Evolutionary conservation across 2,113 vertebrate species (phyloP).

Genomic region (Leptodactylus fuscus): DNA sequence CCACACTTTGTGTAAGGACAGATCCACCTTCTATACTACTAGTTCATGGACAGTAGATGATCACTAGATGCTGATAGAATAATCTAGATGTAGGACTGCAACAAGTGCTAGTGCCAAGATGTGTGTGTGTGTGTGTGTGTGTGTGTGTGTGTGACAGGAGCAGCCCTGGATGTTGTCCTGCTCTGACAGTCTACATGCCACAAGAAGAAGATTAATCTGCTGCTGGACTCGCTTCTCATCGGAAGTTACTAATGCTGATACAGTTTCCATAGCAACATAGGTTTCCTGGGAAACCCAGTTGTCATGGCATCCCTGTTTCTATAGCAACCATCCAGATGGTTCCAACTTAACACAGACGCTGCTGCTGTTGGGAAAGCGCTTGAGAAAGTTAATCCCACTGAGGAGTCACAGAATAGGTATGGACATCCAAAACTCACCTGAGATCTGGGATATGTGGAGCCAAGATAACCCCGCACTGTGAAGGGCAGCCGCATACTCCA

Average conservation of each 20-base stretch:
- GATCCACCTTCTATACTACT: neutral
- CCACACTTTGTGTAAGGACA: neutral
- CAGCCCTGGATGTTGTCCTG: slow-evolving; percentile 5
- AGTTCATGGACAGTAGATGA: neutral
- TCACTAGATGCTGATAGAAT: neutral
- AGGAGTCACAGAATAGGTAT: slow-evolving; percentile 58
- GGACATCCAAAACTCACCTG: slow-evolving; percentile 58
- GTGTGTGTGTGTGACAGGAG: slow-evolving; percentile 8
- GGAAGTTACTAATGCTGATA: slow-evolving; percentile 92
- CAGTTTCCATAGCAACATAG: slow-evolving; percentile 90
- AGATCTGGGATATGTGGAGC: slow-evolving; percentile 41
- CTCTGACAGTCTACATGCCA: slow-evolving; percentile 48
- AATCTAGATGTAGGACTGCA: neutral
- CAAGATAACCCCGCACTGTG: slow-evolving; percentile 50
- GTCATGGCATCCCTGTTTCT: slow-evolving; percentile 91
- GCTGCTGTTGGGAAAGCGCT: slow-evolving; percentile 64
- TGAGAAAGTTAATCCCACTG: slow-evolving; percentile 65
- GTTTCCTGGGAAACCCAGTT: slow-evolving; percentile 96
- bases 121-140: neutral
- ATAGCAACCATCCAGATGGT: slow-evolving; percentile 89
- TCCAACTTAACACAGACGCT: slow-evolving; percentile 72
- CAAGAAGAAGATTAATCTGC: slow-evolving; percentile 76
- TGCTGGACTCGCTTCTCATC: slow-evolving; percentile 78
- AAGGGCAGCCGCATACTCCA: slow-evolving; percentile 50
- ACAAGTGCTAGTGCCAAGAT: slow-evolving; percentile 27